Evolutionary conservation across 2,888 invertebrate genomes (phyloP), one percentile per base, ranked within the genome.

Genomic region (Diaprepes abbreviatus): DNA sequence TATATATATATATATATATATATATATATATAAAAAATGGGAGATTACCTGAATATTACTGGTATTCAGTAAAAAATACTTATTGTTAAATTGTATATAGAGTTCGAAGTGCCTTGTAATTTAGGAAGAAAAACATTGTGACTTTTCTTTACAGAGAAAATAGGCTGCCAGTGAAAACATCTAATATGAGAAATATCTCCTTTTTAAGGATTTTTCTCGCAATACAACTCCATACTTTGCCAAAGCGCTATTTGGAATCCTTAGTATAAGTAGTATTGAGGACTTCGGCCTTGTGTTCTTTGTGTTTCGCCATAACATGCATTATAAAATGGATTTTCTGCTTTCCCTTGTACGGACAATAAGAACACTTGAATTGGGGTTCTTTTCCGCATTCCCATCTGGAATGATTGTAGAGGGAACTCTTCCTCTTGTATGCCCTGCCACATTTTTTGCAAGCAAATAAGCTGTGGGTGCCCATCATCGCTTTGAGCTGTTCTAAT

Each of bases 281-380:
- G 2, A 79, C 75, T 43, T 80, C 80, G 43, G 76, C 75, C 60
- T 79, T 79, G 55, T 79, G 77, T 62, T 81, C 79, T 72, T 80
- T 81, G 21, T 74, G 73, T 35, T 70, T 72, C 6, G 71, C 66
- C 63, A 71, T 72, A 12, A 74, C 69, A 36, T 74, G 73, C 66
- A 70, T 72, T n/a, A 74, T 70, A 16, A 68, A 68, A 40, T 74
- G 72, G 12, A 71, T 71, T 31, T 73, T 73, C 40, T 71, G 71
- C 33, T 70, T 73, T 7, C 71, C 71, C 14, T 70, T 73, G 16
- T 73, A 71, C 0, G 73, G 73, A 21, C 73, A 73, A 21, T 71
- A 73, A 0, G 69, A 62, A 31, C 74, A 79, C 59, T 74, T 75
- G 57, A 78, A 78, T 65, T 78, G 78, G 0, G 79, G 78, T 64